phyloP scores from a whole-genome alignment of 2,113 vertebrate species.

The Labeo catla region DNA sequence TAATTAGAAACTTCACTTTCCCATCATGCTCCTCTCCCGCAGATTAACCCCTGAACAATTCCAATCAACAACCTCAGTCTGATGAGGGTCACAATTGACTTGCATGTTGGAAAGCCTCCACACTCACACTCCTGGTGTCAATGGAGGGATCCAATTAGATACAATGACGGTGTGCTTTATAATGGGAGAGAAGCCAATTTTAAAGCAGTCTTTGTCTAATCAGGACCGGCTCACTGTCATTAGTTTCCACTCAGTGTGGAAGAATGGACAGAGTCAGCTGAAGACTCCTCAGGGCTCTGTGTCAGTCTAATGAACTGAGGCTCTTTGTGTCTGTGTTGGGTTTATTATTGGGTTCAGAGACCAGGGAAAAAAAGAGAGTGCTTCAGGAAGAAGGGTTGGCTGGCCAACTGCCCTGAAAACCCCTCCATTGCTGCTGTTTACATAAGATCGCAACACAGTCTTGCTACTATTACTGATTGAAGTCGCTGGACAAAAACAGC shows the following conservation, averaged over 20 bases:
- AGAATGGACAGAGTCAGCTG: constrained; percentile 72
- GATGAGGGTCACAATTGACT: constrained; percentile 73
- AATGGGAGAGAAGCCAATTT: constrained; percentile 70
- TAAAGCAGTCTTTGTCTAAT: constrained; percentile 67
- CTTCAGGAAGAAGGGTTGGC: not conserved
- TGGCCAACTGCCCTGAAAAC: not conserved
- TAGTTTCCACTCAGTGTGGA: constrained; percentile 61
- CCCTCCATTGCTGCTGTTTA: not conserved
- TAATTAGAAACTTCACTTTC: constrained; percentile 60
- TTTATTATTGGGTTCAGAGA: constrained; percentile 65
- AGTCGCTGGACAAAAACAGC: not conserved
- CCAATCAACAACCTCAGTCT: constrained; percentile 53
- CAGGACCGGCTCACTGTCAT: constrained; percentile 52
- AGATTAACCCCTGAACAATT: constrained; percentile 60
- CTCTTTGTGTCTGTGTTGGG: constrained; percentile 71
- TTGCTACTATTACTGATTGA: not conserved
- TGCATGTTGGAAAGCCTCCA: constrained; percentile 67
- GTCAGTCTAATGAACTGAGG: constrained; percentile 80
- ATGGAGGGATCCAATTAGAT: constrained; percentile 70
- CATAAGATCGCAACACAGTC: not conserved
- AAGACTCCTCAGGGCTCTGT: constrained; percentile 73
- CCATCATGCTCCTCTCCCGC: constrained; percentile 51
- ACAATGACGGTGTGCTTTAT: constrained; percentile 77
- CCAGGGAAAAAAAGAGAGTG: constrained; percentile 38
- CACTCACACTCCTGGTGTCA: constrained; percentile 67